phyloP scores from a whole-genome alignment of 2,113 vertebrate genomes.

The Micronisus gabar region DNA sequence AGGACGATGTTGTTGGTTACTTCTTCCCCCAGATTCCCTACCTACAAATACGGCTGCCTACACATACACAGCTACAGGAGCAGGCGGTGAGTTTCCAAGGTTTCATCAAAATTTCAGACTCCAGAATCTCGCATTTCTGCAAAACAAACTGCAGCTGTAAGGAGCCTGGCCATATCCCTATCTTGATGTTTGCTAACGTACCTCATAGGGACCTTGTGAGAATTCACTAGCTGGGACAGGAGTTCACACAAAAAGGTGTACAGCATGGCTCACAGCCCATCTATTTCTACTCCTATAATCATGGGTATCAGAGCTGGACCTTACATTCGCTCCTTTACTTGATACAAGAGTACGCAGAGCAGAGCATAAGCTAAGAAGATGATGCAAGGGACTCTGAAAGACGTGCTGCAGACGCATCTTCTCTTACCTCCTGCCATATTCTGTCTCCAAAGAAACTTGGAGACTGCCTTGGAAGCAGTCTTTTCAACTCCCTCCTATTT shows the following conservation, averaged over 20 bases:
- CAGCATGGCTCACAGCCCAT: neutral
- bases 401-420: neutral
- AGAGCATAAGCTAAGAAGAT: neutral
- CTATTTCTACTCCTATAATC: neutral
- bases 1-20: neutral
- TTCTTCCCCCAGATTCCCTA: neutral
- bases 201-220: neutral
- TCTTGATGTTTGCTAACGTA: neutral
- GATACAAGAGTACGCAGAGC: neutral
- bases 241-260: neutral
- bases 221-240: neutral
- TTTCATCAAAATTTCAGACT: neutral
- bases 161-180: neutral
- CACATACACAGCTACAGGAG: neutral
- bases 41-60: neutral
- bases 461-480: neutral
- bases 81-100: neutral
- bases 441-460: neutral
- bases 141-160: neutral
- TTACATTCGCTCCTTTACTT: neutral
- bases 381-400: neutral
- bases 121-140: neutral
- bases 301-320: neutral
- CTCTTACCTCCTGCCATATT: neutral
- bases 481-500: neutral